phyloP scores from a whole-genome alignment of 2,113 vertebrate species.

The Pelecanus crispus region DNA sequence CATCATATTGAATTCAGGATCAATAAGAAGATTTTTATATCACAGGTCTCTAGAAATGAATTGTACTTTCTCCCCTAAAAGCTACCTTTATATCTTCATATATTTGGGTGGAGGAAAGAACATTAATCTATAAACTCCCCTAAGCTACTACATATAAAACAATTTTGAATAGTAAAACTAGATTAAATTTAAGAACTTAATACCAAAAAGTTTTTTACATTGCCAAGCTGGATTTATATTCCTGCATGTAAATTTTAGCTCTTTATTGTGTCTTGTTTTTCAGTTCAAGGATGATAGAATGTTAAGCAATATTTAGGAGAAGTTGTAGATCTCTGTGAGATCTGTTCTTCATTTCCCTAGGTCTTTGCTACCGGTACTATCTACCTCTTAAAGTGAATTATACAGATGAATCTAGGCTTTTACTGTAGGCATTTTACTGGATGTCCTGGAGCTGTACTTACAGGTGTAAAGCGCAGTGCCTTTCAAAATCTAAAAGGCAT shows the following conservation, averaged over 20 bases:
- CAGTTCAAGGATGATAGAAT: neutral
- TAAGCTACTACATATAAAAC: neutral
- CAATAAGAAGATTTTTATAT: neutral
- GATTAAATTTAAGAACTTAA: neutral
- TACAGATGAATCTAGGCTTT: neutral
- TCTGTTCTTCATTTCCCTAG: neutral
- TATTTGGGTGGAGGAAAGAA: neutral
- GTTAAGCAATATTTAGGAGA: neutral
- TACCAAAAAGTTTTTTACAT: neutral
- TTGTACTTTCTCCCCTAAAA: neutral
- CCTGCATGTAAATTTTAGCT: neutral
- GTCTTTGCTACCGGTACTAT: neutral
- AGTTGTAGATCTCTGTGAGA: neutral
- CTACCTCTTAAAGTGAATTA: neutral
- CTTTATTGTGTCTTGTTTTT: neutral
- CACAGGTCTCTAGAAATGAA: neutral
- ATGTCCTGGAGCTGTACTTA: neutral
- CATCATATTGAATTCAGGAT: neutral
- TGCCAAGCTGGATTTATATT: neutral
- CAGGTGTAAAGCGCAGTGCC: neutral
- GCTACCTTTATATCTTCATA: neutral
- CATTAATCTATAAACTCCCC: neutral
- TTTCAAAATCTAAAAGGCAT: neutral
- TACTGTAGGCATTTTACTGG: neutral
- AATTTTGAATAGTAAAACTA: neutral